Conservation (phyloP, 2,113 vertebrate genomes). For the Shinisaurus crocodilurus region DNA sequence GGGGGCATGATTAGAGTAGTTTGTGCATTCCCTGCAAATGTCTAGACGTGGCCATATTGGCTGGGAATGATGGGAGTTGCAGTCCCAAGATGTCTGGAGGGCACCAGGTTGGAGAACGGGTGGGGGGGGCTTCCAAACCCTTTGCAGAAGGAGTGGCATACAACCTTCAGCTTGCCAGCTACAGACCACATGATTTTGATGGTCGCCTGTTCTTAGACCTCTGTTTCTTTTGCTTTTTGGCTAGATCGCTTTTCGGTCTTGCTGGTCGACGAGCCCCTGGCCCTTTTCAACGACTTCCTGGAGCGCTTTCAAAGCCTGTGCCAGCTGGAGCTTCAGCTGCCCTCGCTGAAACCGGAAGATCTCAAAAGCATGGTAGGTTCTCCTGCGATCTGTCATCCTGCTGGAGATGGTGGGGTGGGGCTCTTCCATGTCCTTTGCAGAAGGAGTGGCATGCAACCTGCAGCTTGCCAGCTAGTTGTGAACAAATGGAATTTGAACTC, state of each 20-base stretch:
- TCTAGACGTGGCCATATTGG: no score
- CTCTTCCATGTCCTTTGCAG: no score
- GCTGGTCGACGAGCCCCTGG: slow-evolving; percentile 84
- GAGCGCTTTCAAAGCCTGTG: slow-evolving; percentile 89
- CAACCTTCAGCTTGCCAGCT: no score
- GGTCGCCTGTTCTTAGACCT: no score
- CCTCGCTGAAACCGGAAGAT: slow-evolving; percentile 87
- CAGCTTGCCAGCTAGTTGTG: not conserved
- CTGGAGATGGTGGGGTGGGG: fast-evolving
- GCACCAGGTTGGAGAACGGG: no score
- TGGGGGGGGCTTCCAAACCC: no score
- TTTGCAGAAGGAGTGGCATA: no score
- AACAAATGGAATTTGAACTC: not conserved
- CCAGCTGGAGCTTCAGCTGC: slow-evolving; percentile 89
- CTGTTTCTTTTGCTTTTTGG: not conserved
- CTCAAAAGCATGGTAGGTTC: slow-evolving; percentile 88
- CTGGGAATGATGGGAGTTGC: no score
- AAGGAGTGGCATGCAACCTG: no score
- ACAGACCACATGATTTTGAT: no score
- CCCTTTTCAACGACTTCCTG: slow-evolving; percentile 83
- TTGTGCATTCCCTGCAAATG: no score
- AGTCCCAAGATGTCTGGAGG: no score
- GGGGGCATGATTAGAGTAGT: not conserved
- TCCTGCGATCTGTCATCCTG: not conserved
- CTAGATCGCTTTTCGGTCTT: slow-evolving; percentile 90